Base-by-base conservation (phyloP, 2,113 vertebrate genomes). In the Nerophis lumbriciformis region DNA sequence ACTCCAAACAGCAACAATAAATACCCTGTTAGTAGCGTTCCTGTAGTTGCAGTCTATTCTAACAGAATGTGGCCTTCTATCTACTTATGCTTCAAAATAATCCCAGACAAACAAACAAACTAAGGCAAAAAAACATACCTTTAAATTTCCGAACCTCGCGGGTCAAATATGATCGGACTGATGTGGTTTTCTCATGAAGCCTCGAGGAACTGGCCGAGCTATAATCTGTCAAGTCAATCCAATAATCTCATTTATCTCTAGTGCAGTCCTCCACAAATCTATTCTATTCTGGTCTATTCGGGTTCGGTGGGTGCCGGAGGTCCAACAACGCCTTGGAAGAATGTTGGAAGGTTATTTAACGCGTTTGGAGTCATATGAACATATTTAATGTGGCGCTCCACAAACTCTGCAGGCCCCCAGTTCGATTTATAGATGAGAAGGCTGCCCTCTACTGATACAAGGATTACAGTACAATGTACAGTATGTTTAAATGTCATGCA, bases 141-240 rank as follows among this genome's bases (percentile, higher is more conserved):
- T 71, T 61, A 52, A 63, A 63, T 69, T 8, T 35, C 21, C 10
- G 50, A 57, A 65, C 60, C 19, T 59, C 61, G 48, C 21, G 45
- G 53, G 74, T 39, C 66, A 73, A 69, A 42, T 21, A 44, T 44
- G 10, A 42, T 44, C 42, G 11, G 53, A 75, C 59, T 51, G 36
- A 48, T 63, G 62, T 53, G 52, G 68, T 84, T 85, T 72, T 70
- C 73, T 69, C 61, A 61, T 60, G 68, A 67, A 59, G 65, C 72
- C 74, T 78, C 10, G 75, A 62, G 51, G 78, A 75, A 67, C 72
- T 51, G 53, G 65, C 37, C 57, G 73, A 69, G 58, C 75, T 80
- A 66, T 88, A 89, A 89, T 88, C 89, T 88, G 83, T 73, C 48
- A 72, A 68, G 82, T 13, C 87, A 91, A 90, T 91, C 90, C 90